phyloP scores from a whole-genome alignment of 2,888 invertebrate species.

The Hyppa rectilinea region DNA sequence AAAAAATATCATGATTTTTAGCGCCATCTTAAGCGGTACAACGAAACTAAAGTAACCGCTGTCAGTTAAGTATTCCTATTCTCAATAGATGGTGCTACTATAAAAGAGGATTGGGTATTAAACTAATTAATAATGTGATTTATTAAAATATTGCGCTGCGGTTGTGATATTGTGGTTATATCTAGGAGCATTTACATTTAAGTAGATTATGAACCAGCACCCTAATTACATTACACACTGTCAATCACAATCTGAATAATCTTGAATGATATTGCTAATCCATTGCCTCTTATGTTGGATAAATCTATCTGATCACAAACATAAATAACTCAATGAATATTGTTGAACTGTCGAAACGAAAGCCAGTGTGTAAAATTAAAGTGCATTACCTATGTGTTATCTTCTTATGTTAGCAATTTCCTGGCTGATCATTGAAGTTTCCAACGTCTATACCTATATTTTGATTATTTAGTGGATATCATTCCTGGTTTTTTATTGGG shows the following conservation, averaged over 20 bases:
- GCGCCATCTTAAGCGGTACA: constrained; percentile 36
- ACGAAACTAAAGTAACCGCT: constrained; percentile 10
- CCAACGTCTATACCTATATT: neutral
- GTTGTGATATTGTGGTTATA: neutral
- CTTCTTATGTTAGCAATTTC: neutral
- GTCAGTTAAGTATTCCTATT: neutral
- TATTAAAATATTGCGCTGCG: constrained; percentile 10
- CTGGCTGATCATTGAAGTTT: neutral
- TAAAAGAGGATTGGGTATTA: neutral
- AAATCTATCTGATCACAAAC: too few species aligned
- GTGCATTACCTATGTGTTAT: neutral
- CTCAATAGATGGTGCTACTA: constrained; percentile 36
- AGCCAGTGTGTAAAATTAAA: too few species aligned
- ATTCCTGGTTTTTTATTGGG: neutral
- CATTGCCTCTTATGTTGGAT: too few species aligned
- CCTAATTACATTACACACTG: too few species aligned
- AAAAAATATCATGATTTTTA: constrained; percentile 1
- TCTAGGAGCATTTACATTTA: neutral
- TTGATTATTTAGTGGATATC: neutral
- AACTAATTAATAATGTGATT: neutral
- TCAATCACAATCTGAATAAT: too few species aligned
- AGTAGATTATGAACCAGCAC: neutral
- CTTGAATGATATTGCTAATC: too few species aligned
- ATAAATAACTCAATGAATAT: too few species aligned
- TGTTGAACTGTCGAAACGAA: too few species aligned